phyloP scores from a whole-genome alignment of 2,113 vertebrate species.

The Cheirogaleus medius region DNA sequence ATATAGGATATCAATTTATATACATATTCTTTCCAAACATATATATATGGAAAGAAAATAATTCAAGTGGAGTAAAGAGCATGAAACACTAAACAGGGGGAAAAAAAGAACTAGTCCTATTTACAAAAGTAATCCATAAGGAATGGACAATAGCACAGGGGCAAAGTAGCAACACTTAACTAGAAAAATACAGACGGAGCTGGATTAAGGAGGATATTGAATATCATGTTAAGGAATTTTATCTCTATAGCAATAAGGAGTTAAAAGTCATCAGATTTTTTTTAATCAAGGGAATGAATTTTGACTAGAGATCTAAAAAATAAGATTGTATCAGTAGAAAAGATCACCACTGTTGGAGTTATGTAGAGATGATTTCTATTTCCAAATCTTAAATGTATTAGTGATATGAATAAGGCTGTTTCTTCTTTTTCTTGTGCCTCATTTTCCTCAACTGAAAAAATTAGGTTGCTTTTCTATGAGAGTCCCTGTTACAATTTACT shows the following conservation, averaged over 20 bases:
- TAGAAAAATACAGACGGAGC: background rate
- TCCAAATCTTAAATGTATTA: background rate
- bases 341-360: background rate
- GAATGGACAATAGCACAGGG: background rate
- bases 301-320: background rate
- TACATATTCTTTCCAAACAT: background rate
- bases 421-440: background rate
- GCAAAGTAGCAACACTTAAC: background rate
- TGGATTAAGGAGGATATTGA: background rate
- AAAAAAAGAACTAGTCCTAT: background rate
- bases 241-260: background rate
- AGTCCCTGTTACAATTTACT: background rate
- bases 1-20: background rate
- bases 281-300: background rate
- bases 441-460: background rate
- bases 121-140: background rate
- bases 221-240: background rate
- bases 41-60: too few relatives aligned
- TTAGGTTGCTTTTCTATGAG: background rate
- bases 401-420: background rate
- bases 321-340: background rate
- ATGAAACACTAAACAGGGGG: background rate
- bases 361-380: background rate
- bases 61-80: background rate
- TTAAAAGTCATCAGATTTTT: background rate